phyloP scores from a whole-genome alignment of 2,888 invertebrate genomes.

The Hylaea fasciaria region DNA sequence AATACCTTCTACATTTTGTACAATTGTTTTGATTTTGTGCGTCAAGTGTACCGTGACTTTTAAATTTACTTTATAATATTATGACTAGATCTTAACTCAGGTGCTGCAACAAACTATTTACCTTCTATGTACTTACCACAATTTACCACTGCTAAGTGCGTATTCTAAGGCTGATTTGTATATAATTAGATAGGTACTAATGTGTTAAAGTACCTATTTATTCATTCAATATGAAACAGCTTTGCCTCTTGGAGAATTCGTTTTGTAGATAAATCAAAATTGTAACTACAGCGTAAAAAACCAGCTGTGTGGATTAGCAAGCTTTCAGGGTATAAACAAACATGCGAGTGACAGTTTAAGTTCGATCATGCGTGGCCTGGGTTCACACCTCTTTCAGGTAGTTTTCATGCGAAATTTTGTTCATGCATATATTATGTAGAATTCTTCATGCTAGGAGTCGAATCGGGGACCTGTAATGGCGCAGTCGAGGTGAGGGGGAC shows the following conservation, averaged over 20 bases:
- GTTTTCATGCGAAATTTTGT: conserved; percentile 13
- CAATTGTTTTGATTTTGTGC: background rate
- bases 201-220: background rate
- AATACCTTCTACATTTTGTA: background rate
- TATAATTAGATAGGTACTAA: background rate
- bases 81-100: background rate
- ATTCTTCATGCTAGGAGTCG: conserved; percentile 67
- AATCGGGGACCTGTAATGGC: conserved; percentile 90
- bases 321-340: conserved; percentile 1
- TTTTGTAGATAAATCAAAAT: background rate
- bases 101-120: background rate
- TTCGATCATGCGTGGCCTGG: background rate
- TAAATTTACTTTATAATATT: background rate
- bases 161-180: background rate
- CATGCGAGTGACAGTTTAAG: background rate
- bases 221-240: background rate
- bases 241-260: background rate
- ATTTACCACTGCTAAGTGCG: background rate
- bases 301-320: background rate
- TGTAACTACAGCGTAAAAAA: background rate
- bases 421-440: conserved; percentile 38
- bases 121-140: background rate
- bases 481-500: conserved; percentile 88
- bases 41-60: background rate
- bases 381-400: conserved; percentile 4